A percentile compares a stretch with the other conserved stretches of the same genome.
Evolutionary conservation across 2,113 vertebrate species (phyloP).

Genomic region (Ptilorrhoa leucosticta): DNA sequence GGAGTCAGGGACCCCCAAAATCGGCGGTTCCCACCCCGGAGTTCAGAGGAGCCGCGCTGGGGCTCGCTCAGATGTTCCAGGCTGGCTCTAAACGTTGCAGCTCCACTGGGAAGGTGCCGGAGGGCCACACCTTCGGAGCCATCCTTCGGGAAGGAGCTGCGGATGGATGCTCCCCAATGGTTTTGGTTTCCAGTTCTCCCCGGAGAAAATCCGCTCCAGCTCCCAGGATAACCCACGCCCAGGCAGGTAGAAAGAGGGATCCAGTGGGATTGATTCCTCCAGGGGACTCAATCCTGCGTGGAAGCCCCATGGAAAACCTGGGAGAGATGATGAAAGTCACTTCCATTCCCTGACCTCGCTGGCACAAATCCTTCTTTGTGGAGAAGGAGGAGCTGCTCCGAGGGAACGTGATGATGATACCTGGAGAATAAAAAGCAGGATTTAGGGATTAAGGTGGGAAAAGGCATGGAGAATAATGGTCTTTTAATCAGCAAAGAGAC

Average conservation of each 20-base stretch:
- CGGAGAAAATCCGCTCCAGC: neutral
- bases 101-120: neutral
- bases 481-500: neutral
- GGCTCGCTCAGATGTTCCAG: neutral
- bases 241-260: neutral
- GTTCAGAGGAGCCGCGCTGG: neutral
- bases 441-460: neutral
- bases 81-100: neutral
- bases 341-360: rapidly evolving
- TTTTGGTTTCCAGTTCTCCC: neutral
- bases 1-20: neutral
- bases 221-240: neutral
- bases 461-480: neutral
- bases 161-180: too few species aligned
- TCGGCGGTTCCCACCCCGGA: neutral
- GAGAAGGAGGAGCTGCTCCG: neutral
- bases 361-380: too few species aligned
- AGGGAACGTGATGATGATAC: rapidly evolving
- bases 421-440: neutral
- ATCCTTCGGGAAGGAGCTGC: neutral
- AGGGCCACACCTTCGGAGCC: neutral
- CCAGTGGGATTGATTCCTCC: rapidly evolving
- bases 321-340: neutral
- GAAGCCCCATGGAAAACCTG: neutral
- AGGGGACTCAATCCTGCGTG: neutral